Evolutionary conservation across 2,888 invertebrate genomes (phyloP).

Genomic region (Cremastinae sp.): DNA sequence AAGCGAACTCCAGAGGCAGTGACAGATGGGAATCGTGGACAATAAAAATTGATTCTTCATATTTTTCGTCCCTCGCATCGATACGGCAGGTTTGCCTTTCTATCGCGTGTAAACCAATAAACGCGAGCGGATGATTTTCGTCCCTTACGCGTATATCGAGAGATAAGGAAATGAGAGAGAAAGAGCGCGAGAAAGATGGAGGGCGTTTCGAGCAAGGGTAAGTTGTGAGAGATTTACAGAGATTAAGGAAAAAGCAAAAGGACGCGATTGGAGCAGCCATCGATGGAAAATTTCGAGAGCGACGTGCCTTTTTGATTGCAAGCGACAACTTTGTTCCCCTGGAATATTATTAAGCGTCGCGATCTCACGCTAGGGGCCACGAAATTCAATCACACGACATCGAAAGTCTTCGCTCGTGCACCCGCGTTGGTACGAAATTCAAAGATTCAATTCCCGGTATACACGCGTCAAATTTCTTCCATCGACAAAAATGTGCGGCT

Average conservation of each 20-base stretch:
- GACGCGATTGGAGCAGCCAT: not conserved
- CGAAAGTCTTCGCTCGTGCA: slow-evolving; percentile 55
- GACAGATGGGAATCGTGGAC: slow-evolving; percentile 76
- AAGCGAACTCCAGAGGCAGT: slow-evolving; percentile 54
- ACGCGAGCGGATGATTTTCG: slow-evolving; percentile 65
- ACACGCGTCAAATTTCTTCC: slow-evolving; percentile 37
- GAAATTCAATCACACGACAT: slow-evolving; percentile 50
- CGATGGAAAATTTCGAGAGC: not conserved
- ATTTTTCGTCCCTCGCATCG: slow-evolving; percentile 35
- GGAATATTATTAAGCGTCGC: slow-evolving; percentile 14
- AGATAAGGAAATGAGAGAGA: slow-evolving; percentile 37
- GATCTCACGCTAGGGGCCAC: slow-evolving; percentile 24
- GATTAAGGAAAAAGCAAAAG: not conserved
- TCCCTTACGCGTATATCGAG: slow-evolving; percentile 27
- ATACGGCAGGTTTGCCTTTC: slow-evolving; percentile 17
- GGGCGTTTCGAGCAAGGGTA: slow-evolving; percentile 39
- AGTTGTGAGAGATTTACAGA: not conserved
- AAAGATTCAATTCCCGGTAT: slow-evolving; percentile 42
- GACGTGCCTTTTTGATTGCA: slow-evolving; percentile 3
- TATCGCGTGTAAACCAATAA: slow-evolving; percentile 74
- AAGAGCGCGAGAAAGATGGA: slow-evolving; percentile 42
- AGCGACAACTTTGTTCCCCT: slow-evolving; percentile 11
- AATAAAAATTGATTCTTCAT: slow-evolving; percentile 70
- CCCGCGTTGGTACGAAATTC: slow-evolving; percentile 1
- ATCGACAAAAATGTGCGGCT: slow-evolving; percentile 10